These are phyloP conservation scores for Toxotes lorentzi DNA, from an alignment of 2,797 vertebrate species.

Conservation along the genomic window DNA sequence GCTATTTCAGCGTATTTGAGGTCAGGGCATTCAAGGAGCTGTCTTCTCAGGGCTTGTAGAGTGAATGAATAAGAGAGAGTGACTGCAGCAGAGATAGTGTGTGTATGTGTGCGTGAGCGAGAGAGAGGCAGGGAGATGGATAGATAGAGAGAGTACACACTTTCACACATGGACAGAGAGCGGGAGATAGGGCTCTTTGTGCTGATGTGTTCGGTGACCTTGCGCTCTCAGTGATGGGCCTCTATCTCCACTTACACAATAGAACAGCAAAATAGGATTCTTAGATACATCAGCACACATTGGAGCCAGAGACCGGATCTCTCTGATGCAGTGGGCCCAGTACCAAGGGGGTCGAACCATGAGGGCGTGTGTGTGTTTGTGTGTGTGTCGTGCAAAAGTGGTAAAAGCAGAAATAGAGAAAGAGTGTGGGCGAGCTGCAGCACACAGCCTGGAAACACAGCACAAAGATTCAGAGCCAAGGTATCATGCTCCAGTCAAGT, in stretches of 20 bases:
- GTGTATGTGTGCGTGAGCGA: neutral
- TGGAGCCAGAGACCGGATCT: slow-evolving; percentile 66
- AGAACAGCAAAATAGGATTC: slow-evolving; percentile 77
- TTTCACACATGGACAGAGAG: slow-evolving; percentile 60
- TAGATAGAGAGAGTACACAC: slow-evolving; percentile 51
- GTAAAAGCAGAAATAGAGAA: no score
- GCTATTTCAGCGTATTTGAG: slow-evolving; percentile 72
- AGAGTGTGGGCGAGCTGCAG: neutral
- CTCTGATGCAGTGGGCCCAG: slow-evolving; percentile 59
- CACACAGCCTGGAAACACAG: neutral
- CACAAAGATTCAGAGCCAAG: slow-evolving; percentile 44
- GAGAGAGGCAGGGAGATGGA: slow-evolving; percentile 44
- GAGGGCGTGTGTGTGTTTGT: slow-evolving; percentile 30
- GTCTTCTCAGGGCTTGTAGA: slow-evolving; percentile 67
- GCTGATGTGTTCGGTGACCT: slow-evolving; percentile 79
- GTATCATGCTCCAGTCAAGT: slow-evolving; percentile 45
- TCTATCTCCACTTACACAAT: slow-evolving; percentile 78
- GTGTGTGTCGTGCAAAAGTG: neutral
- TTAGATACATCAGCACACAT: slow-evolving; percentile 78
- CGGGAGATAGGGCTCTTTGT: slow-evolving; percentile 76
- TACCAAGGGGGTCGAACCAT: slow-evolving; percentile 42
- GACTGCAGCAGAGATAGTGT: slow-evolving; percentile 52
- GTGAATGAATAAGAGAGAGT: slow-evolving; percentile 72
- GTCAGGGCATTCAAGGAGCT: slow-evolving; percentile 77
- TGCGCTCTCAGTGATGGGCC: slow-evolving; percentile 77